Evolutionary conservation across 2,888 invertebrate genomes (phyloP).

Genomic region (Acronicta psi): DNA sequence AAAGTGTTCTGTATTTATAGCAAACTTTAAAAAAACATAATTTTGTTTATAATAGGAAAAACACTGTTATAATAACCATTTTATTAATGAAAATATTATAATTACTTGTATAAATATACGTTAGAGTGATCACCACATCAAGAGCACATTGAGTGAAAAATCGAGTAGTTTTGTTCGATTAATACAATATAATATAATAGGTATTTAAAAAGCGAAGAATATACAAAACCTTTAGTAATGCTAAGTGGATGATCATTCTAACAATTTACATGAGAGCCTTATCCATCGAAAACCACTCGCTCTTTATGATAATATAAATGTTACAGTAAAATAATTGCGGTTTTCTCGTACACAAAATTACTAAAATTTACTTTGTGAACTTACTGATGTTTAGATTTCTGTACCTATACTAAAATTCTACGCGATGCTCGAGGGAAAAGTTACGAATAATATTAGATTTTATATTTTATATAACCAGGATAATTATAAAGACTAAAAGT

Average conservation of each 20-base stretch:
- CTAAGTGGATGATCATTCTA: conserved; percentile 72
- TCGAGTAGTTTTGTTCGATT: conserved; percentile 28
- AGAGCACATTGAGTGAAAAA: conserved; percentile 37
- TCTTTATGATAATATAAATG: conserved; percentile 51
- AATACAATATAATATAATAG: conserved; percentile 7
- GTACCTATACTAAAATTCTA: conserved; percentile 63
- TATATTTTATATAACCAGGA: conserved; percentile 3
- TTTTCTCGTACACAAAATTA: conserved; percentile 51
- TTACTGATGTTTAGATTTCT: conserved; percentile 57
- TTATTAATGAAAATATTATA: conserved; percentile 74
- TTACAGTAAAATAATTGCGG: conserved; percentile 45
- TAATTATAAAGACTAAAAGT: too few species aligned
- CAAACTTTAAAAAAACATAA: conserved; percentile 73
- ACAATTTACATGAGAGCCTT: conserved; percentile 76
- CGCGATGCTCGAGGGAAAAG: conserved; percentile 58
- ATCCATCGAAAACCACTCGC: conserved; percentile 67
- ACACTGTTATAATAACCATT: conserved; percentile 73
- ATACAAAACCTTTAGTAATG: conserved; percentile 48
- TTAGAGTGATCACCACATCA: conserved; percentile 67
- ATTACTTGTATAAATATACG: conserved; percentile 65
- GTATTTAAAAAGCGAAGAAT: conserved; percentile 12
- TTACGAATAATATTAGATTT: conserved; percentile 20
- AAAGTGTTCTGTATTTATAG: conserved; percentile 64
- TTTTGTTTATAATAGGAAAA: conserved; percentile 74
- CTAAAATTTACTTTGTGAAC: conserved; percentile 38